Evolutionary conservation across 2,797 vertebrate genomes (phyloP).

Genomic region (Enteromius unitaeniatus): DNA sequence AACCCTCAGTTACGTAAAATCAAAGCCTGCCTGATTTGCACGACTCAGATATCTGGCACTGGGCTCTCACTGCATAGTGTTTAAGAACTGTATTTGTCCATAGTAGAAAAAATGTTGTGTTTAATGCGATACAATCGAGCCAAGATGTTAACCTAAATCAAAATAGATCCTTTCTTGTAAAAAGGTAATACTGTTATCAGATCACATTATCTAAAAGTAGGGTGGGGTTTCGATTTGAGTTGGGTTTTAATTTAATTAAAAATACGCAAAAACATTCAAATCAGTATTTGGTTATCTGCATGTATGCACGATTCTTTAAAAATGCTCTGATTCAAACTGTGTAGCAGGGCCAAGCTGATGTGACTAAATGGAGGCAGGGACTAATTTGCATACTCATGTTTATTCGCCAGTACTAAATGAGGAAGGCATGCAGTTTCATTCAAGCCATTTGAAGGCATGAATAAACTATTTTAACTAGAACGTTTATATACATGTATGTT

Average conservation of each 20-base stretch:
- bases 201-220: background rate
- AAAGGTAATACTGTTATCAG: background rate
- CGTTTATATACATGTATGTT: background rate
- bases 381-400: background rate
- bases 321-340: background rate
- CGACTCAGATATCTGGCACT: background rate
- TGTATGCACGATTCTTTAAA: background rate
- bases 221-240: background rate
- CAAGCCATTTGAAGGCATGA: background rate
- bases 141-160: background rate
- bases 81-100: background rate
- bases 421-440: background rate
- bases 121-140: background rate
- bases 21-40: background rate
- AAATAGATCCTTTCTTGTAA: background rate
- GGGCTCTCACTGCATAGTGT: background rate
- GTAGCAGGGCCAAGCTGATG: background rate
- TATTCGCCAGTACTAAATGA: background rate
- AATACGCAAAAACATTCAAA: background rate
- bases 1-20: slow-evolving; percentile 4
- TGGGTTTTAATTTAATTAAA: background rate
- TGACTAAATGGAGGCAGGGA: background rate
- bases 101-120: background rate
- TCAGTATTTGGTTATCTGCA: background rate
- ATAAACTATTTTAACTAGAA: background rate